Percentiles rank a stretch among this genome's conserved stretches.
These are phyloP conservation scores for Phylloscopus collybita DNA, from an alignment of 2,797 vertebrate genomes.

Conservation along the genomic window DNA sequence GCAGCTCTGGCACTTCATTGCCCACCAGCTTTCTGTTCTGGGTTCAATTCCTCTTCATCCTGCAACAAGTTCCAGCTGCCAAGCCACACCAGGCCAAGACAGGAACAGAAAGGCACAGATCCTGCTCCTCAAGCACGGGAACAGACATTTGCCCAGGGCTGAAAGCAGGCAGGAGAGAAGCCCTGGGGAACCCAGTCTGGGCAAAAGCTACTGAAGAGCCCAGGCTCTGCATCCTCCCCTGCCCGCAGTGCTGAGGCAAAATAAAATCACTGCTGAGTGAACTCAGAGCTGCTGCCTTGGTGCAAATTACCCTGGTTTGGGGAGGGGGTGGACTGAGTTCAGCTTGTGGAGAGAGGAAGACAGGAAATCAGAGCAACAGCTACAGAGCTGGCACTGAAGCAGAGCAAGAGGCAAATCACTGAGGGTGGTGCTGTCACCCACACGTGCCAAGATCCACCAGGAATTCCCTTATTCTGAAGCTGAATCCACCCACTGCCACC, in stretches of 20 bases:
- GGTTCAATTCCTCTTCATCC: conserved; percentile 11
- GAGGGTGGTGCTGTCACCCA: accelerated
- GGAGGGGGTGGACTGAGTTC: not conserved
- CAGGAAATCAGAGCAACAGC: not conserved
- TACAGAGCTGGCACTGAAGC: not conserved
- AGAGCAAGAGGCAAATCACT: not conserved
- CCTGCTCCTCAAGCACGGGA: not conserved
- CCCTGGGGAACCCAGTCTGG: not conserved
- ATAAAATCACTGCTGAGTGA: not conserved
- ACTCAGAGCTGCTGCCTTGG: not conserved
- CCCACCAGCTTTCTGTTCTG: not conserved
- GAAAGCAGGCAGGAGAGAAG: not conserved
- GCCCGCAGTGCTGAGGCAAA: not conserved
- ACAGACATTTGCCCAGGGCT: not conserved
- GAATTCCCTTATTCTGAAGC: not conserved
- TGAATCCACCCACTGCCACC: not conserved
- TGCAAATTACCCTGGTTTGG: not conserved
- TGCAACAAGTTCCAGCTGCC: not conserved
- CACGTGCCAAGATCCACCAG: accelerated
- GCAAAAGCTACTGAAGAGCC: not conserved
- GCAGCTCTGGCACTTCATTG: not conserved
- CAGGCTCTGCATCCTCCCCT: not conserved
- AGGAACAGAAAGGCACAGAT: not conserved
- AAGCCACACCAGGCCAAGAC: not conserved
- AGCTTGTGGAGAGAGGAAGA: not conserved